Evolutionary conservation across 2,888 invertebrate genomes (phyloP), one percentile per base, ranked within the genome.

Genomic region (Spodoptera exigua): DNA sequence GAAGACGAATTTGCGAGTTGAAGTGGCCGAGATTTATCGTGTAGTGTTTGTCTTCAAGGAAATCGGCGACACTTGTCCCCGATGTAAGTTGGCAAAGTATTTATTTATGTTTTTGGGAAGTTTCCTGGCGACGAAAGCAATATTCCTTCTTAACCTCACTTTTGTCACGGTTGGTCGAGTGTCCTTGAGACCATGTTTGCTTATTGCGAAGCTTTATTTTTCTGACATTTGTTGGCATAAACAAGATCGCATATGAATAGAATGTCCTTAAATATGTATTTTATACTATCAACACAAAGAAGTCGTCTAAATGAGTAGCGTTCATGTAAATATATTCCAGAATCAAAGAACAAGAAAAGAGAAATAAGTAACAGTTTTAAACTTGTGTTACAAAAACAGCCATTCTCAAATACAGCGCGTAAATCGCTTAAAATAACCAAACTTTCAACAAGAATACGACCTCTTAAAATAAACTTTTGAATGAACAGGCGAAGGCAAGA

Each of bases 1-100:
- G 74, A 68, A 79, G 57, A 69, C 51, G 77, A 82, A 79, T 81
- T 78, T 78, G 71, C 58, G 74, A 77, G 56, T 67, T 70, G 69
- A 61, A 78, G 74, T 74, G 68, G 63, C 65, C 61, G 61, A 64
- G 74, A 81, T 79, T 80, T 80, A 81, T 78, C 39, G 67, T 67
- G 61, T 60, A 66, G 60, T 74, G 72, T 76, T 78, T 78, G 76
- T 78, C 65, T 76, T 76, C 64, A 37, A 73, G 62, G 57, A 68
- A 74, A 78, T 70, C 69, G 74, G 48, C 52, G 56, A 63, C 70
- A 67, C 70, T 74, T 60, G 56, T 59, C 74, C 51, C 51, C 53
- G 18, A 62, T 70, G 57, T 63, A 60, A 63, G 61, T 63, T 57
- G 21, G 51, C 13, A 49, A 67, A 74, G 70, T 77, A 70, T 77